Percentiles rank a stretch among this genome's conserved stretches.
phyloP scores from a whole-genome alignment of 2,797 vertebrate species.

The Pseudochaenichthys georgianus region DNA sequence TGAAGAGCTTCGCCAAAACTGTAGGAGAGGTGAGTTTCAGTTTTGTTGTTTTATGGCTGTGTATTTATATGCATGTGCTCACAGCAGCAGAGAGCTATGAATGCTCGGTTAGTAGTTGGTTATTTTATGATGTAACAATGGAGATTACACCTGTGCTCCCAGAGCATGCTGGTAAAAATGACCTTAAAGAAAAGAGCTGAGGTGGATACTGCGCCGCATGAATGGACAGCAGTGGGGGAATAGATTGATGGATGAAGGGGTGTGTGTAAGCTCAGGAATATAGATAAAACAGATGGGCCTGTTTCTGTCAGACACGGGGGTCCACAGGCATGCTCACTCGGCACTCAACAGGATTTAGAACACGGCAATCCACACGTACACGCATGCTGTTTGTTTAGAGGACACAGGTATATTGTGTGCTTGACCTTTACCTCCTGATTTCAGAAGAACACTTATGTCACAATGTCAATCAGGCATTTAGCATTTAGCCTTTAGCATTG shows the following conservation, averaged over 20 bases:
- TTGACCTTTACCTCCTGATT: slow-evolving; percentile 45
- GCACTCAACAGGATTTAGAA: slow-evolving; percentile 37
- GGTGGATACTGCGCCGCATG: slow-evolving; percentile 30
- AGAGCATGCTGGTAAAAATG: slow-evolving; percentile 20
- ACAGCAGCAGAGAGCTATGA: slow-evolving; percentile 3
- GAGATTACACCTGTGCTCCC: slow-evolving; percentile 30
- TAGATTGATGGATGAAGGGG: slow-evolving; percentile 23
- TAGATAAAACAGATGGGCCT: slow-evolving; percentile 61
- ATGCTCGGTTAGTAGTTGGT: slow-evolving; percentile 5
- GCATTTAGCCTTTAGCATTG: slow-evolving; percentile 51
- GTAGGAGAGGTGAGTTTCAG: slow-evolving; percentile 91
- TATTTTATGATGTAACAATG: slow-evolving; percentile 38
- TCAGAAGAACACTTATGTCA: slow-evolving; percentile 29
- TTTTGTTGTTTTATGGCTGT: slow-evolving; percentile 18
- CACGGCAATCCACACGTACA: slow-evolving; percentile 11
- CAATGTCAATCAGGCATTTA: slow-evolving; percentile 36
- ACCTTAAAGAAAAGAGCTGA: slow-evolving; percentile 33
- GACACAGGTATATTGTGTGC: slow-evolving; percentile 51
- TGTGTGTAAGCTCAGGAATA: slow-evolving; percentile 16
- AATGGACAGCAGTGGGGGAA: background rate
- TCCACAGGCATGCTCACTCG: slow-evolving; percentile 25
- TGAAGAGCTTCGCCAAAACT: slow-evolving; percentile 94
- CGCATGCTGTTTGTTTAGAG: slow-evolving; percentile 9
- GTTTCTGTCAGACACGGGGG: slow-evolving; percentile 41
- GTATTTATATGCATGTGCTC: background rate